Conservation (phyloP, 1,140 invertebrate genomes). For the Penaeus chinensis region DNA sequence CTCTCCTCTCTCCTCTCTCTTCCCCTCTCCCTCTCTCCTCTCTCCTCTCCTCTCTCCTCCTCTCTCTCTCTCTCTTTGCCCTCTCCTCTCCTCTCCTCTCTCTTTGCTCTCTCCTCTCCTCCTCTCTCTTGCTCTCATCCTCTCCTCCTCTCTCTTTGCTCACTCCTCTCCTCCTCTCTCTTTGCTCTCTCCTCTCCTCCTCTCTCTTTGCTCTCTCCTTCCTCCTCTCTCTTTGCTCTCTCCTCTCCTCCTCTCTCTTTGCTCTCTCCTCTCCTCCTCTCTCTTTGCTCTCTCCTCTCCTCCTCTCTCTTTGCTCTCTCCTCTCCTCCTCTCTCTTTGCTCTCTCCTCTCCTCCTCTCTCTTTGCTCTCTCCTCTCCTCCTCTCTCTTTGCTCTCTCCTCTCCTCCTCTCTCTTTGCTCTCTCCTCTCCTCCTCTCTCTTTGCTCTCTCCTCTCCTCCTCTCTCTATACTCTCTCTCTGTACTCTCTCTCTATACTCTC, state of each 20-base stretch:
- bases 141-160: background rate
- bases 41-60: background rate
- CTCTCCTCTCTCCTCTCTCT: background rate
- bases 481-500: background rate
- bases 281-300: constrained; percentile 18
- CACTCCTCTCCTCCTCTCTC: background rate
- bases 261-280: background rate
- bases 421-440: background rate
- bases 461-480: background rate
- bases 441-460: background rate
- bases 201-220: background rate
- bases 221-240: background rate
- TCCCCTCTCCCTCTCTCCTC: background rate
- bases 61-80: too few species aligned
- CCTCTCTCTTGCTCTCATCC: background rate
- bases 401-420: background rate
- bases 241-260: constrained; percentile 17
- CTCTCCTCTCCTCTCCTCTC: background rate
- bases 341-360: background rate
- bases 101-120: background rate
- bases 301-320: background rate
- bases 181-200: background rate
- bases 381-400: background rate
- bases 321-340: background rate
- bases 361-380: background rate